Evolutionary conservation across 1,140 invertebrate species (phyloP).

Genomic region (Lethocerus indicus): DNA sequence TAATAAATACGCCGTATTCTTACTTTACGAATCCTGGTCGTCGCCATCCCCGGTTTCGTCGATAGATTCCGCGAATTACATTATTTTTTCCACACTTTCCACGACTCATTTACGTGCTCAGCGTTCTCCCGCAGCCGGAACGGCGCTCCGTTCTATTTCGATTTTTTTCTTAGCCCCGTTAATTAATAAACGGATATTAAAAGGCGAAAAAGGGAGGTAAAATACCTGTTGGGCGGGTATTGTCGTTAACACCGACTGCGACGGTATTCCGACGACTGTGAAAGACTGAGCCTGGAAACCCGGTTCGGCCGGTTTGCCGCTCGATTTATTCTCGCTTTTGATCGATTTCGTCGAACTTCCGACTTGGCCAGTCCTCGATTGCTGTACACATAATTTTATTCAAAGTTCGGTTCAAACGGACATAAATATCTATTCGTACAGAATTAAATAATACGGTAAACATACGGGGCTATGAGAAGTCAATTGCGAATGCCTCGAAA

Average conservation of each 20-base stretch:
- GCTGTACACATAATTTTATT: constrained; percentile 6
- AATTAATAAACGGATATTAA: not conserved
- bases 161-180: not conserved
- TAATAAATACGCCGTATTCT: too few relatives aligned
- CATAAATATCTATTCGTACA: not conserved
- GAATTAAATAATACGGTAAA: constrained; percentile 1
- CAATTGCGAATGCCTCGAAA: constrained; percentile 36
- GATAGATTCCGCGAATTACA: not conserved
- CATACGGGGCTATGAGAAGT: constrained; percentile 31
- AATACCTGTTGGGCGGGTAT: constrained; percentile 21
- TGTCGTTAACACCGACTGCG: constrained; percentile 34
- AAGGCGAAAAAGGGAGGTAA: constrained; percentile 17
- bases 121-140: not conserved
- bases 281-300: constrained; percentile 23
- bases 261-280: constrained; percentile 39
- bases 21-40: too few relatives aligned
- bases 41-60: too few relatives aligned
- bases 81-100: not conserved
- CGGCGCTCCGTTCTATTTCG: not conserved
- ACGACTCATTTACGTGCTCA: not conserved
- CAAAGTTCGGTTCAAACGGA: not conserved
- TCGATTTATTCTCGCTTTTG: constrained; percentile 1
- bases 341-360: constrained; percentile 10
- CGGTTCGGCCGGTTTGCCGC: too few relatives aligned
- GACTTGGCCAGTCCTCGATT: constrained; percentile 4